Percentiles rank a stretch among this genome's conserved stretches.
These are phyloP conservation scores for Hippocampus abdominalis DNA, from an alignment of 2,113 vertebrate genomes.

Conservation along the genomic window DNA sequence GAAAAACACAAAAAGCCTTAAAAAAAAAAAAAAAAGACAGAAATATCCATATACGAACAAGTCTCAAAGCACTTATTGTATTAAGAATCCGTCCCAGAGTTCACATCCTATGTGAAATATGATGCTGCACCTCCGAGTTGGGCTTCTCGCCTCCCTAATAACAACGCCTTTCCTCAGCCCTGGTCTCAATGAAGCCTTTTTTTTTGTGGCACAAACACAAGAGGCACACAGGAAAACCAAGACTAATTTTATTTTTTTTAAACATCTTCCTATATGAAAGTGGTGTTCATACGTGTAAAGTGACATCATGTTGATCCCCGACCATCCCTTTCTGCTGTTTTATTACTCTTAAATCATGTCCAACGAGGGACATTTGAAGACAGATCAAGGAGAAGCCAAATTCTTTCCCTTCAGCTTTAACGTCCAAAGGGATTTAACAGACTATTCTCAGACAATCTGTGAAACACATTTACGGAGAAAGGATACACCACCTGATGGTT, in stretches of 20 bases:
- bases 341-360: constrained; percentile 64
- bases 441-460: constrained; percentile 65
- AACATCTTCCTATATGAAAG: constrained; percentile 28
- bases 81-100: constrained; percentile 70
- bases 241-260: neutral
- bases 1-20: constrained; percentile 26
- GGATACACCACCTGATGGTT: constrained; percentile 62
- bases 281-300: constrained; percentile 47
- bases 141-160: constrained; percentile 31
- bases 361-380: constrained; percentile 58
- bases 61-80: constrained; percentile 73
- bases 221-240: constrained; percentile 16
- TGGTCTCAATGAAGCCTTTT: constrained; percentile 29
- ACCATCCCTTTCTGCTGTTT: constrained; percentile 46
- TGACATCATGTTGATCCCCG: constrained; percentile 46
- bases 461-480: constrained; percentile 70
- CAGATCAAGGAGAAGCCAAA: constrained; percentile 61
- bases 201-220: constrained; percentile 20
- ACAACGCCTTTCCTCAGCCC: constrained; percentile 29
- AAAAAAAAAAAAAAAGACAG: constrained; percentile 40
- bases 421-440: constrained; percentile 69
- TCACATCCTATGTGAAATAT: constrained; percentile 68
- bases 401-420: constrained; percentile 56
- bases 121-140: constrained; percentile 51
- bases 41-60: constrained; percentile 71